These are phyloP conservation scores for Meandrusa payeni DNA, from an alignment of 2,888 invertebrate genomes.

Conservation along the genomic window DNA sequence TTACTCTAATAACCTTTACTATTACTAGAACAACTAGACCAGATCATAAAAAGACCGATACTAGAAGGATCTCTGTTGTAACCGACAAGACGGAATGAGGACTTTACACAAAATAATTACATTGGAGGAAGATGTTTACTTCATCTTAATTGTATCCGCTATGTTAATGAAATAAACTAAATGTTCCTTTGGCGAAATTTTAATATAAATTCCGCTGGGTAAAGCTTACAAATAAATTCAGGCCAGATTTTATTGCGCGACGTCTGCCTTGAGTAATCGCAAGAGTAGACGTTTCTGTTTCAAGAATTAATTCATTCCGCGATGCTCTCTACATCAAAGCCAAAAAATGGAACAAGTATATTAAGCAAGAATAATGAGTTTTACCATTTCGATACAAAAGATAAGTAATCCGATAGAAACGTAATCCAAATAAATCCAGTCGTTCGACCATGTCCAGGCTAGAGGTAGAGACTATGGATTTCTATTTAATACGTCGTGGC, in stretches of 20 bases:
- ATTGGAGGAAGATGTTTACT: background rate
- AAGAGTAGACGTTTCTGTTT: conserved; percentile 15
- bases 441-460: no score
- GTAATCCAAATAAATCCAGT: no score
- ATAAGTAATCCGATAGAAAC: no score
- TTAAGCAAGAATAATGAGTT: background rate
- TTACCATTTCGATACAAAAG: no score
- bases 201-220: conserved; percentile 21
- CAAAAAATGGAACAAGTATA: conserved; percentile 4
- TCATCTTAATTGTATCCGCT: conserved; percentile 1
- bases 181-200: conserved; percentile 15
- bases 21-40: no score
- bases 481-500: no score
- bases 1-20: no score
- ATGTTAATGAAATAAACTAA: conserved; percentile 19
- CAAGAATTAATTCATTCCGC: conserved; percentile 15
- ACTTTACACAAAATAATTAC: background rate
- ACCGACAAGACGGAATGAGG: no score
- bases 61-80: no score
- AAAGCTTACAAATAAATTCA: conserved; percentile 23
- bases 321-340: conserved; percentile 10
- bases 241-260: conserved; percentile 11
- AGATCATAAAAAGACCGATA: no score
- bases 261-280: conserved; percentile 21
- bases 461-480: no score